Percentiles rank a stretch among this genome's conserved stretches.
These are phyloP conservation scores for Piliocolobus tephrosceles DNA, from an alignment of 2,113 vertebrate genomes.

Conservation along the genomic window DNA sequence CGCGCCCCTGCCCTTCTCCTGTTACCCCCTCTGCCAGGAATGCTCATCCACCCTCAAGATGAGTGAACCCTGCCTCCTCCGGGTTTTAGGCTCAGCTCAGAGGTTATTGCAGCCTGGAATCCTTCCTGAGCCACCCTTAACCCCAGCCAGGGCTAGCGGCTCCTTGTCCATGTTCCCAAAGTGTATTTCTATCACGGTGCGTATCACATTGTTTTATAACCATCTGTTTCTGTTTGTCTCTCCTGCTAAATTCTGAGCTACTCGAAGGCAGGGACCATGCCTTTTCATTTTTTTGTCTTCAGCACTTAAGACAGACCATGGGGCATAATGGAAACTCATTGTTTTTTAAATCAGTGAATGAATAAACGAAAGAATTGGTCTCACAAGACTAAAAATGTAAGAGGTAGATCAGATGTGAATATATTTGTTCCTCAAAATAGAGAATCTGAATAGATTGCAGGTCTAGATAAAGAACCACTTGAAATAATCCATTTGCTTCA, in stretches of 20 bases:
- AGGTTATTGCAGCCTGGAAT: too few relatives aligned
- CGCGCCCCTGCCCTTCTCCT: rapidly evolving
- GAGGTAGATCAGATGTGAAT: background rate
- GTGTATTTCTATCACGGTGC: background rate
- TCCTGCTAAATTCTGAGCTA: background rate
- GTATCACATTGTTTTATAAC: background rate
- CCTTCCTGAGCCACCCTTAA: background rate
- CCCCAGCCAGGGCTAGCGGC: background rate
- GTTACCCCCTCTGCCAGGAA: background rate
- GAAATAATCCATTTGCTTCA: background rate
- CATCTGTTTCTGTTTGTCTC: background rate
- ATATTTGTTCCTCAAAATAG: background rate
- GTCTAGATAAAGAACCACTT: background rate
- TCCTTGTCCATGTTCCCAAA: too few relatives aligned
- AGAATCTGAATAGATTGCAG: background rate
- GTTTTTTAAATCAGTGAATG: background rate
- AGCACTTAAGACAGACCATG: background rate
- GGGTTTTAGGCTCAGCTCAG: background rate
- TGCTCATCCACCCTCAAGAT: too few relatives aligned
- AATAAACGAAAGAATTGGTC: background rate
- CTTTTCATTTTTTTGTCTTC: background rate
- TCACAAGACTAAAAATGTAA: background rate
- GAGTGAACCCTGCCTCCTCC: background rate
- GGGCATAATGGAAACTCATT: background rate
- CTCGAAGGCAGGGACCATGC: background rate